These are phyloP conservation scores for Acridotheres tristis DNA, from an alignment of 2,797 vertebrate species.

Conservation along the genomic window DNA sequence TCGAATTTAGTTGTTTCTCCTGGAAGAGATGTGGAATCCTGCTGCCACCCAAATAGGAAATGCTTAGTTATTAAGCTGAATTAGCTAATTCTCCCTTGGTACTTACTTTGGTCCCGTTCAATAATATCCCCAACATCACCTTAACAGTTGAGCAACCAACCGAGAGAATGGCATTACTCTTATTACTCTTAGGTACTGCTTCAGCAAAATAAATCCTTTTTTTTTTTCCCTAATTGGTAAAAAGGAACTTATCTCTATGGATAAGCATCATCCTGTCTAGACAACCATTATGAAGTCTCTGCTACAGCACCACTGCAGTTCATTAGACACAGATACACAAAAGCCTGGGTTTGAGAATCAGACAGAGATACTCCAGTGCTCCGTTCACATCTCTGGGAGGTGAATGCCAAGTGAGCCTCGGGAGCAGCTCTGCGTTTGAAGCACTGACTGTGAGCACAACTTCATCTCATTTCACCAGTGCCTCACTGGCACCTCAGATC, in stretches of 20 bases:
- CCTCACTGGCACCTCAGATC: background rate
- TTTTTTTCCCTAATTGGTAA: background rate
- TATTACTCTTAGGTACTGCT: background rate
- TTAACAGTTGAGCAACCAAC: constrained; percentile 33
- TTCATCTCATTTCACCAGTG: background rate
- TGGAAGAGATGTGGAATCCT: background rate
- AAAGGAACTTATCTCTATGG: background rate
- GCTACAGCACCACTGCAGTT: background rate
- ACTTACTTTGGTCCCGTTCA: background rate
- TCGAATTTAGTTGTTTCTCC: background rate
- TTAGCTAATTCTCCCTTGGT: background rate
- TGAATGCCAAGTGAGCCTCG: background rate
- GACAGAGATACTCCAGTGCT: background rate
- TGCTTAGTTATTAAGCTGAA: background rate
- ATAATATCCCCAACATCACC: background rate
- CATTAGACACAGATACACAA: background rate
- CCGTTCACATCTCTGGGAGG: background rate
- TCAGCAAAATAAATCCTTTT: background rate
- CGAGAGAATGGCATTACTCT: background rate
- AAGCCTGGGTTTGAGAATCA: background rate
- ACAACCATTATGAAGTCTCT: background rate
- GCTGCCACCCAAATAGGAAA: background rate
- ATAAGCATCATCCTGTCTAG: constrained; percentile 21
- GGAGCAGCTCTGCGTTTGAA: background rate
- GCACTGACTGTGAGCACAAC: background rate